These are phyloP conservation scores for Volucella inanis DNA, from an alignment of 2,888 invertebrate genomes.

Conservation along the genomic window DNA sequence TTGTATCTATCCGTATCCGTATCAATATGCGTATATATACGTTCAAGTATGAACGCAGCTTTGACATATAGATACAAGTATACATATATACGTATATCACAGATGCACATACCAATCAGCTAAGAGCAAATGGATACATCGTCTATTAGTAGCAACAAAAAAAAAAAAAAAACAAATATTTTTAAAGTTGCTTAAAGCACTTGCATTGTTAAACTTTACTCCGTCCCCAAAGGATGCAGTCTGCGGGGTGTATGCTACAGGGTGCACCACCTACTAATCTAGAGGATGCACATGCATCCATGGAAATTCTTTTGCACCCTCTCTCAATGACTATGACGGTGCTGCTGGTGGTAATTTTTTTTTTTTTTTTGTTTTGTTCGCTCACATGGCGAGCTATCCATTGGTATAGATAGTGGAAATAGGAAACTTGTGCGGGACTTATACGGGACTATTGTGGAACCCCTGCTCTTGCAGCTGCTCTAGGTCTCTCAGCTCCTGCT, in stretches of 20 bases:
- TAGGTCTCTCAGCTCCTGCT: constrained; percentile 5
- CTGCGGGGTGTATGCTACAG: constrained; percentile 11
- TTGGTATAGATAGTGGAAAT: background rate
- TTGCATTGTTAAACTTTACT: constrained; percentile 62
- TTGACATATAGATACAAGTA: background rate
- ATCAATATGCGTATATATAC: background rate
- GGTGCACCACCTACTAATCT: constrained; percentile 15
- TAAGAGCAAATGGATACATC: constrained; percentile 46
- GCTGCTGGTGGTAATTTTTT: constrained; percentile 43
- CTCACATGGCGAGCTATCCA: constrained; percentile 15
- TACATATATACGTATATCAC: constrained; percentile 2
- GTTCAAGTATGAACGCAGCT: background rate
- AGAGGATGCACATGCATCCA: constrained; percentile 43
- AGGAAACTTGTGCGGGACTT: no score
- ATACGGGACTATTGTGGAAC: constrained; percentile 8
- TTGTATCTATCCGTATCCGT: background rate
- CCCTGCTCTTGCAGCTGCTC: constrained; percentile 25
- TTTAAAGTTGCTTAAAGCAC: constrained; percentile 59
- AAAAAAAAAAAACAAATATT: constrained; percentile 4
- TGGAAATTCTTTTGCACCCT: constrained; percentile 16
- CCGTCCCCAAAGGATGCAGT: constrained; percentile 35
- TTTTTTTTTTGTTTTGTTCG: background rate
- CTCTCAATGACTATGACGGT: constrained; percentile 26
- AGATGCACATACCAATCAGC: constrained; percentile 50
- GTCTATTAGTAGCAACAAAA: background rate